These are phyloP conservation scores for Halocynthia aurantium DNA, from an alignment of 23 tunicate genomes.

Conservation along the genomic window DNA sequence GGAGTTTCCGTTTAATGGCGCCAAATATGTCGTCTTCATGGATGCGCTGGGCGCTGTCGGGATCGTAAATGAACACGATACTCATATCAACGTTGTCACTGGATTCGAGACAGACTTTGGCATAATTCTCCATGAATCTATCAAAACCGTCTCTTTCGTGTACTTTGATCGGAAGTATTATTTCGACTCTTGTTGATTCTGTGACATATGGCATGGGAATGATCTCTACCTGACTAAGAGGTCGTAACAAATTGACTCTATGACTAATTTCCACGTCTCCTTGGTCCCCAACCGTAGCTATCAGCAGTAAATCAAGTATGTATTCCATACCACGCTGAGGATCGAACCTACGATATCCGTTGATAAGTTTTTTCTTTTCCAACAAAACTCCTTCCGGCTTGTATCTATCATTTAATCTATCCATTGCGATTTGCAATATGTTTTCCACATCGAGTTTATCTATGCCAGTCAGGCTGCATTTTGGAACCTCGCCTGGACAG, in stretches of 20 bases:
- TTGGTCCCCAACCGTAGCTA: slow-evolving; percentile 47
- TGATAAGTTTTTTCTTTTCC: slow-evolving; percentile 80
- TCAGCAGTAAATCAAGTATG: slow-evolving; percentile 77
- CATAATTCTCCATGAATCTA: slow-evolving; percentile 66
- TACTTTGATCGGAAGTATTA: slow-evolving; percentile 64
- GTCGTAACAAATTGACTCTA: slow-evolving; percentile 90
- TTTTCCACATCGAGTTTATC: slow-evolving; percentile 90
- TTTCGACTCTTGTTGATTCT: slow-evolving; percentile 75
- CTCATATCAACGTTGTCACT: slow-evolving; percentile 66
- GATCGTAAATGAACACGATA: slow-evolving; percentile 86
- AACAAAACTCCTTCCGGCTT: slow-evolving; percentile 55
- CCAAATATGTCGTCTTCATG: slow-evolving; percentile 82
- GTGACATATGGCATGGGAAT: slow-evolving; percentile 99
- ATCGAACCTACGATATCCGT: slow-evolving; percentile 95
- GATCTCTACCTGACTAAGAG: slow-evolving; percentile 90
- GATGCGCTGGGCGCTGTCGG: slow-evolving; percentile 63
- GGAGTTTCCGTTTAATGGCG: slow-evolving; percentile 58
- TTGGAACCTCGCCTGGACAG: slow-evolving; percentile 98
- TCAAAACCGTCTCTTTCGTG: slow-evolving; percentile 53
- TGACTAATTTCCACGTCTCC: slow-evolving; percentile 73
- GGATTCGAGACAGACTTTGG: slow-evolving; percentile 53
- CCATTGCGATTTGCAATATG: slow-evolving; percentile 80
- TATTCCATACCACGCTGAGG: slow-evolving; percentile 99
- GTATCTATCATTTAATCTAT: slow-evolving; percentile 90
- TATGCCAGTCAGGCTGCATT: slow-evolving; percentile 85